Base-by-base conservation (phyloP, 1,140 invertebrate species). In the Leptinotarsa lineolata region DNA sequence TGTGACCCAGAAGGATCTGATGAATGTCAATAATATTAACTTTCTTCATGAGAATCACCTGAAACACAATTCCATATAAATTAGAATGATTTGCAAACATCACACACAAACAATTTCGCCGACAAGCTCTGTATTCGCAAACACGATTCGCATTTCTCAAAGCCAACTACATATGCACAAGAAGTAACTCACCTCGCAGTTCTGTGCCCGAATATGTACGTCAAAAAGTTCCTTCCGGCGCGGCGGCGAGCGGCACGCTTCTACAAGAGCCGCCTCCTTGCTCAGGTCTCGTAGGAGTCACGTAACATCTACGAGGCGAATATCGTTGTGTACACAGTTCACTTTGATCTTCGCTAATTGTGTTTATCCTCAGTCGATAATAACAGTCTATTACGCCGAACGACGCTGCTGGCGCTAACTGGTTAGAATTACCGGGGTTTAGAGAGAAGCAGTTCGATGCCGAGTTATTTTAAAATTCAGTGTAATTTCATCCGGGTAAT, bases 301-400 rank as follows among this genome's bases (percentile, higher is more conserved):
- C 67, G 67, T 68, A 68, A 20, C 67, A 46, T 68, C 67, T 21
- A 68, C n/a, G n/a, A 68, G 48, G 67, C 67, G 67, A 21, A 68
- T 68, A 58, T 24, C n/a, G 44, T 39, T 68, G 67, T 68, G 67
- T 68, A 58, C 45, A 18, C 48, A 58, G 18, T 21, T 58, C 15
- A 58, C 67, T 68, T 68, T 68, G 67, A 68, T 68, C 67, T 68
- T 68, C 67, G 67, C 48, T 68, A 68, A 68, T 68, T 68, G 67
- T 68, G 67, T 68, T 68, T 68, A 68, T 68, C 21, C 67, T 54
- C 46, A 68, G 67, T 68, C 67, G 67, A 68, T 68, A 58, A 68
- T 68, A 68, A 68, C 67, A 54, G 45, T 68, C 30, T 68, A 68
- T 54, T 66, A 66, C 64, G 64, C 64, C 30, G 30, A 39, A 39